Conservation (phyloP, 2,113 vertebrate species). For the Narcine bancroftii region DNA sequence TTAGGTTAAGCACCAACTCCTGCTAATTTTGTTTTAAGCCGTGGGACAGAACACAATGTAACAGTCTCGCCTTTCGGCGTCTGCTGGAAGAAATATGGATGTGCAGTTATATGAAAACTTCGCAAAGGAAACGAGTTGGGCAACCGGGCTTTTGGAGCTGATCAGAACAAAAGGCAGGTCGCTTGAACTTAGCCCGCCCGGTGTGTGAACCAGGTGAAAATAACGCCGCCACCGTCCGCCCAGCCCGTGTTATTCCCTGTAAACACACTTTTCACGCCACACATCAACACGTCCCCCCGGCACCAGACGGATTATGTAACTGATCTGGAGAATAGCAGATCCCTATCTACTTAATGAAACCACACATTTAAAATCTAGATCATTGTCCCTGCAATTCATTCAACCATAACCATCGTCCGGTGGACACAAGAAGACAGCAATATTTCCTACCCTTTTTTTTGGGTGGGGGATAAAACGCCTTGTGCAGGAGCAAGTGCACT, state of each 20-base stretch:
- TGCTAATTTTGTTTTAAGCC: background rate
- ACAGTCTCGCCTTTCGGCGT: background rate
- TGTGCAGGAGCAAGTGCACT: too few relatives aligned
- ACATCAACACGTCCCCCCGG: background rate
- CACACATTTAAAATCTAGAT: background rate
- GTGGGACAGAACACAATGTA: too few relatives aligned
- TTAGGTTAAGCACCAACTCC: too few relatives aligned
- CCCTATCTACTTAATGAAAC: background rate
- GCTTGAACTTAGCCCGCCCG: background rate
- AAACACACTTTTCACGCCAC: background rate
- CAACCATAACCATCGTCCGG: background rate
- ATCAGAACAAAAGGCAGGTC: too few relatives aligned
- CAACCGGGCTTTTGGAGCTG: too few relatives aligned
- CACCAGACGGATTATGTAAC: constrained; percentile 25
- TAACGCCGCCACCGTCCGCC: background rate
- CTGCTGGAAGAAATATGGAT: background rate
- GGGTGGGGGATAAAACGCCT: background rate
- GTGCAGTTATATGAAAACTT: background rate
- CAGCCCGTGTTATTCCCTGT: background rate
- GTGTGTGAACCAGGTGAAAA: background rate
- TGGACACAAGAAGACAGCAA: too few relatives aligned
- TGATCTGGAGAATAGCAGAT: background rate
- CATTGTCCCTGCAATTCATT: background rate
- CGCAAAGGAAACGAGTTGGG: background rate
- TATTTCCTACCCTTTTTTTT: background rate